Base-by-base conservation (phyloP, 2,797 vertebrate species). In the Caiman crocodilus region DNA sequence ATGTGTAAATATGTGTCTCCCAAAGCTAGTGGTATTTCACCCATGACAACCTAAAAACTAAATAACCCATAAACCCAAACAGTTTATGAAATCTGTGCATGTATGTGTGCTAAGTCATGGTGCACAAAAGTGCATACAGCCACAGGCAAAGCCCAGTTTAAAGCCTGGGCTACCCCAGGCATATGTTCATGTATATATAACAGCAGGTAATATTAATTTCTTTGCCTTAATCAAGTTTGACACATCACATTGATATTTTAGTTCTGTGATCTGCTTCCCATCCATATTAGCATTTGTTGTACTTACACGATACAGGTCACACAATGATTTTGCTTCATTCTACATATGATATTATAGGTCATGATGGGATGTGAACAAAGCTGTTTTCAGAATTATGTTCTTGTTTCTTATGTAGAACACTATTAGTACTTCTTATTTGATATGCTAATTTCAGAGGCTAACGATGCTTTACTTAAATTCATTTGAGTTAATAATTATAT, bases 391-490 rank as follows among this genome's bases (percentile, higher is more conserved):
- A 97, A 94, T 56, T 82, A 61, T 81, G 71, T 71, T 65, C 86
- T 95, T 96, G 69, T 88, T 90, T 94, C 64, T 89, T 42, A 21
- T 23, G 56, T 56, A 90, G 71, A 96, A 95, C 86, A 35, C 23
- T 55, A 32, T 94, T 94, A 76, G 88, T 96, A 89, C 83, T 89
- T 96, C 83, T 95, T 84, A 90, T 95, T 95, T 96, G 89, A 92
- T 94, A 94, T 88, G 93, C 59, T 97, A 96, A 98, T 97, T 97
- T 97, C 83, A 85, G 93, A 94, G 95, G 73, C 82, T 96, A 96
- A 95, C 91, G 81, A 91, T 87, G 73, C 85, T 98, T 94, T 97
- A 96, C 97, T 94, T 96, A 95, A 96, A 97, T 94, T 97, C 78
- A 96, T 96, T 96, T 90, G 73, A 94, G 84, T 90, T 97, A 90